phyloP scores from a whole-genome alignment of 2,113 vertebrate genomes.

The Anguilla rostrata region DNA sequence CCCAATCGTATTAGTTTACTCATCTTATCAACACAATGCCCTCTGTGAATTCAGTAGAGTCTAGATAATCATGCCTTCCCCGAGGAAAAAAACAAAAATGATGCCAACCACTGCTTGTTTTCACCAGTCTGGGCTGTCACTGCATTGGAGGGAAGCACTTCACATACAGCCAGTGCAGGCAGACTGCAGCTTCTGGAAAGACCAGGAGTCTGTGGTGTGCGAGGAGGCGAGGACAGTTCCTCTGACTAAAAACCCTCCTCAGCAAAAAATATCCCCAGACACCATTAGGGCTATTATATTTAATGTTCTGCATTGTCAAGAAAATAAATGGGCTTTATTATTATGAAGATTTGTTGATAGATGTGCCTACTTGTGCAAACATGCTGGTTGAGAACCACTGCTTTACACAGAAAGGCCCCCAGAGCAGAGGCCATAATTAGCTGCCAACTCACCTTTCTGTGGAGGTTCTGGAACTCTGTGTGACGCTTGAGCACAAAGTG shows the following conservation, averaged over 20 bases:
- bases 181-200: neutral
- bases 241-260: neutral
- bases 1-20: neutral
- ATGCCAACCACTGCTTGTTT: neutral
- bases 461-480: constrained; percentile 88
- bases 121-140: neutral
- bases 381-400: no score
- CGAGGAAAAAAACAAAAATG: neutral
- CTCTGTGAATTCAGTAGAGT: neutral
- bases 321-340: no score
- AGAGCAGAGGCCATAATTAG: neutral
- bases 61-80: neutral
- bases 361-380: no score
- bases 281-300: no score
- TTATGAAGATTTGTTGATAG: no score
- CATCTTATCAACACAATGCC: neutral
- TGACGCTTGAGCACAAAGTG: constrained; percentile 80
- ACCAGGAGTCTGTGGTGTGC: neutral
- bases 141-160: neutral
- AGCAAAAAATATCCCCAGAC: no score
- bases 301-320: no score
- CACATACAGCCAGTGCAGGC: neutral
- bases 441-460: constrained; percentile 76
- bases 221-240: neutral
- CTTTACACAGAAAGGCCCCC: neutral